A percentile compares a stretch with the other conserved stretches of the same genome.
Conservation (phyloP, 2,797 vertebrate genomes). For the Cuniculus paca region DNA sequence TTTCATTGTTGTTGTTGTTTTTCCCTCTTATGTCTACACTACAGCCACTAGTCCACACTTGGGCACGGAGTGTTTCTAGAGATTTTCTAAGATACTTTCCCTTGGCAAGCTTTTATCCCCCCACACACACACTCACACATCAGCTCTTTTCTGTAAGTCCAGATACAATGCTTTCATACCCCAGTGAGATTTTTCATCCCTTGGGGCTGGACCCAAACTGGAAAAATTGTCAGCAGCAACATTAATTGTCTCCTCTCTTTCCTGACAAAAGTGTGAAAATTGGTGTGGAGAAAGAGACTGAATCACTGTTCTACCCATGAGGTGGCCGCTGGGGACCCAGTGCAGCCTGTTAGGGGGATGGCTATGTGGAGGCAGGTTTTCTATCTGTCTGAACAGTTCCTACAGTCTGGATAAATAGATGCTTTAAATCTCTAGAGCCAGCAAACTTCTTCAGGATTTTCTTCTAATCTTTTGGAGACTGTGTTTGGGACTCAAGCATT, state of each 20-base stretch:
- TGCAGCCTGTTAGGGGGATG: constrained; percentile 56
- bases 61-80: neutral
- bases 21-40: neutral
- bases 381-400: constrained; percentile 63
- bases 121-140: neutral
- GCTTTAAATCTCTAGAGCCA: constrained; percentile 60
- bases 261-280: constrained; percentile 66
- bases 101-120: neutral
- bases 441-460: constrained; percentile 61
- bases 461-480: constrained; percentile 32
- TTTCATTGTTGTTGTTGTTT: too few species aligned
- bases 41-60: neutral
- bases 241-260: constrained; percentile 72
- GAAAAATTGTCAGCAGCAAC: constrained; percentile 75
- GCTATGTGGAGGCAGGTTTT: constrained; percentile 54
- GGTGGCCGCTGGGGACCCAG: neutral
- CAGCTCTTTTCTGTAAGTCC: neutral
- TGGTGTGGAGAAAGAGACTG: constrained; percentile 63
- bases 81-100: neutral
- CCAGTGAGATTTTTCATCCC: constrained; percentile 54
- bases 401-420: constrained; percentile 60
- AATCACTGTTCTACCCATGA: constrained; percentile 58
- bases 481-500: constrained; percentile 3
- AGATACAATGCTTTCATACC: constrained; percentile 12
- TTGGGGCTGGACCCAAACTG: constrained; percentile 61